These are phyloP conservation scores for Athripsodes cinereus DNA, from an alignment of 2,888 invertebrate genomes.

Conservation along the genomic window DNA sequence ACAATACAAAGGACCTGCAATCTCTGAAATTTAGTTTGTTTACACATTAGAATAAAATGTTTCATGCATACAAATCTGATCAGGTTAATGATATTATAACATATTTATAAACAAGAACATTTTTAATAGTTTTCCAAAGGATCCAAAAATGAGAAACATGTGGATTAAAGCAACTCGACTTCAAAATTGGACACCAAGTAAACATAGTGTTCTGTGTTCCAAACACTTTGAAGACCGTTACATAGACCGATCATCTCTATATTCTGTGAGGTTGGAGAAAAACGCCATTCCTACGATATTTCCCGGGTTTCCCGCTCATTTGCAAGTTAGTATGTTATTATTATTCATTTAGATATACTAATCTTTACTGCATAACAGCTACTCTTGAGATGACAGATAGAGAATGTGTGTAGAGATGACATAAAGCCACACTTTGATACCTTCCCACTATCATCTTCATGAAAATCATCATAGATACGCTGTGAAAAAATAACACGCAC, in stretches of 20 bases:
- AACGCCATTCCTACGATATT: neutral
- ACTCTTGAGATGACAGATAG: no score
- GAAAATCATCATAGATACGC: no score
- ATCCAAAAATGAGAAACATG: neutral
- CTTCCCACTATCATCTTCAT: no score
- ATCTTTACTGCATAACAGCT: no score
- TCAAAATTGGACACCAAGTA: neutral
- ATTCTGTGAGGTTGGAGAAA: conserved; percentile 1
- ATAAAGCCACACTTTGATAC: no score
- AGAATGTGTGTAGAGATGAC: no score
- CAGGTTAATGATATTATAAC: neutral
- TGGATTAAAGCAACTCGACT: neutral
- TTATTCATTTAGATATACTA: neutral
- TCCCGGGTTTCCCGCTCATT: neutral
- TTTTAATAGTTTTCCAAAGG: neutral
- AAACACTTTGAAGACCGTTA: neutral
- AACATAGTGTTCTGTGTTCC: neutral
- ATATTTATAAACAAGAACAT: neutral
- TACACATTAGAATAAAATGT: no score
- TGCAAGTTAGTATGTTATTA: neutral
- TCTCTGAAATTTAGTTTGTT: no score
- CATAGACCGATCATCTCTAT: neutral
- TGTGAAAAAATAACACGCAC: no score
- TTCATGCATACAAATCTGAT: no score
- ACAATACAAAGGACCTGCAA: no score